Evolutionary conservation across 2,888 invertebrate genomes (phyloP).

Genomic region (Tuberolachnus salignus): DNA sequence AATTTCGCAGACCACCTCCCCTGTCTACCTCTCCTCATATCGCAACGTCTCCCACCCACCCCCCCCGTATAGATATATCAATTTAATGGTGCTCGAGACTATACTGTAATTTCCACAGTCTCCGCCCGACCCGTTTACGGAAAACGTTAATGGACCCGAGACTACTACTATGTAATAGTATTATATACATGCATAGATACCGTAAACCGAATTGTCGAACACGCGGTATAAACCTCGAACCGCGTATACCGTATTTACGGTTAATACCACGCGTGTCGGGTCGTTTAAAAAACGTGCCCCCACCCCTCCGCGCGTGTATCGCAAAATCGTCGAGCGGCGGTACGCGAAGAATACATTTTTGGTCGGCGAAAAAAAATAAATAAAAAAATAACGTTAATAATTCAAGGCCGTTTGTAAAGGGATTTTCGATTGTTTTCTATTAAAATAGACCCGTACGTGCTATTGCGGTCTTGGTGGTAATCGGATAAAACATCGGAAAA

Average conservation of each 20-base stretch:
- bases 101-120: conserved; percentile 21
- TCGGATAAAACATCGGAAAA: too few species aligned
- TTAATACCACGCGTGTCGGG: too few species aligned
- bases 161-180: neutral
- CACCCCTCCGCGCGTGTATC: neutral
- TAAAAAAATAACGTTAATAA: too few species aligned
- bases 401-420: too few species aligned
- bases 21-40: neutral
- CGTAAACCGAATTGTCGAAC: conserved; percentile 4
- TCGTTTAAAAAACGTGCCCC: too few species aligned
- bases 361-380: too few species aligned
- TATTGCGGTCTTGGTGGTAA: too few species aligned
- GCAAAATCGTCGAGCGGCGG: too few species aligned
- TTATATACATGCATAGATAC: neutral
- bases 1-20: neutral
- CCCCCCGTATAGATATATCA: conserved; percentile 14
- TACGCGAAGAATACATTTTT: too few species aligned
- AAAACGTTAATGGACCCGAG: conserved; percentile 44
- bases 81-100: conserved; percentile 53
- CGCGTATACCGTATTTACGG: neutral
- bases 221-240: conserved; percentile 1
- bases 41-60: neutral
- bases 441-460: too few species aligned
- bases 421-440: too few species aligned
- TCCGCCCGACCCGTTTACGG: conserved; percentile 52